Evolutionary conservation across 1,140 invertebrate species (phyloP).

Genomic region (Centruroides vittatus): DNA sequence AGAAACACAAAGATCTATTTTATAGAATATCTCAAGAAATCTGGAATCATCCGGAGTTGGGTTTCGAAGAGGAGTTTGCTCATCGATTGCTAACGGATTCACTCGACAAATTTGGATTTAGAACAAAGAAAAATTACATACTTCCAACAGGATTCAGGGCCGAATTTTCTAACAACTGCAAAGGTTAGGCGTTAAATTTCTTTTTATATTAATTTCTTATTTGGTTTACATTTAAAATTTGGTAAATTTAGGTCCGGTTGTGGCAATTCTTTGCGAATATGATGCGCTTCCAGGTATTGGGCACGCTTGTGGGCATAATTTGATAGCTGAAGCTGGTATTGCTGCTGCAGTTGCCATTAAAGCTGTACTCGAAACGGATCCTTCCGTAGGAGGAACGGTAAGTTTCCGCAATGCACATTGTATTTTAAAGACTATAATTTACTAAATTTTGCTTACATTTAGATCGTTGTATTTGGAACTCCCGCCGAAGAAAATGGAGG

Average conservation of each 20-base stretch:
- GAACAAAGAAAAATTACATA: conserved; percentile 22
- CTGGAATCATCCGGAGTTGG: conserved; percentile 27
- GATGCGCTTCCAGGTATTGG: conserved; percentile 30
- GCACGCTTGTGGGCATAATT: conserved; percentile 31
- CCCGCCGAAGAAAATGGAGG: conserved; percentile 31
- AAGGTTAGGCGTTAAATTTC: too few species aligned
- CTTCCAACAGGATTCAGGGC: conserved; percentile 28
- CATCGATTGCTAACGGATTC: conserved; percentile 24
- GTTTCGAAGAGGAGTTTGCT: conserved; percentile 26
- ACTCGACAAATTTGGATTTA: conserved; percentile 22
- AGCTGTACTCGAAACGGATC: conserved; percentile 21
- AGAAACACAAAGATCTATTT: not conserved
- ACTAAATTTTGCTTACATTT: not conserved
- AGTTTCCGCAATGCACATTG: not conserved
- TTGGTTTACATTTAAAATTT: not conserved
- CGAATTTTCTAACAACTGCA: conserved; percentile 1
- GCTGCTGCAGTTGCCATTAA: conserved; percentile 26
- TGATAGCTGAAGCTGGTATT: conserved; percentile 29
- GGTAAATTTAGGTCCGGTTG: conserved; percentile 14
- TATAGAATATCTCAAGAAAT: conserved; percentile 14
- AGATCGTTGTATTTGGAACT: conserved; percentile 30
- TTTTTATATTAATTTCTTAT: too few species aligned
- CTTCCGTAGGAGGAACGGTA: conserved; percentile 6
- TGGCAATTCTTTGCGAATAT: conserved; percentile 29
- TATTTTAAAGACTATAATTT: not conserved